Conservation (phyloP, 2,113 vertebrate genomes). For the Mormyrus iriodes region DNA sequence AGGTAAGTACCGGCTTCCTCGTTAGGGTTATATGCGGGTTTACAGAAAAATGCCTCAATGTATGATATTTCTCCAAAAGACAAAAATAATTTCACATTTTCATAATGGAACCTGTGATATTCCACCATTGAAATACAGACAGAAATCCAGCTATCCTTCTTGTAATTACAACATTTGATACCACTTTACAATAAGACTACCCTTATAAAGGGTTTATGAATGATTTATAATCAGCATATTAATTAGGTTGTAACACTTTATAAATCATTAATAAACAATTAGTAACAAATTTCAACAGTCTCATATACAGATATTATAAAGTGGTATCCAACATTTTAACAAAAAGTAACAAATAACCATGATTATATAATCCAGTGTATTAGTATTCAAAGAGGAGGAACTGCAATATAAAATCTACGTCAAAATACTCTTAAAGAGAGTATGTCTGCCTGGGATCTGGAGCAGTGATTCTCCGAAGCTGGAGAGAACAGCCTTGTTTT, state of each 20-base stretch:
- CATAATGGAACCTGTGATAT: not conserved
- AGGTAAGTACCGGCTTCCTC: not conserved
- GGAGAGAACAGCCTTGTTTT: not conserved
- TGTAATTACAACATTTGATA: not conserved
- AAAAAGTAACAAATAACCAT: not conserved
- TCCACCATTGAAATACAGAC: not conserved
- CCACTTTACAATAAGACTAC: not conserved
- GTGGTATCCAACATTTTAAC: not conserved
- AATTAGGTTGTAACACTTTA: not conserved
- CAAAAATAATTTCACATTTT: not conserved
- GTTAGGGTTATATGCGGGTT: not conserved
- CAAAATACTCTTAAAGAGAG: not conserved
- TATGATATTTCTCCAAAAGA: no score
- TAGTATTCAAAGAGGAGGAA: not conserved
- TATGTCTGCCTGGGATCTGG: not conserved
- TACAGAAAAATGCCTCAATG: not conserved
- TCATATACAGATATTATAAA: not conserved
- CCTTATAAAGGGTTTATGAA: not conserved
- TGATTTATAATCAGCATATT: not conserved
- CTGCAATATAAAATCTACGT: not conserved
- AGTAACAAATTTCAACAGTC: not conserved
- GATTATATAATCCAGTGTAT: not conserved
- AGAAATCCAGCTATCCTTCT: not conserved
- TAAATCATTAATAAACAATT: not conserved
- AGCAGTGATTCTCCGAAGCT: not conserved